A percentile compares a stretch with the other conserved stretches of the same genome.
These are phyloP conservation scores for Halisarca cf. caerulea DNA, from an alignment of 37 sponge, comb jelly and placozoan species.

Conservation along the genomic window DNA sequence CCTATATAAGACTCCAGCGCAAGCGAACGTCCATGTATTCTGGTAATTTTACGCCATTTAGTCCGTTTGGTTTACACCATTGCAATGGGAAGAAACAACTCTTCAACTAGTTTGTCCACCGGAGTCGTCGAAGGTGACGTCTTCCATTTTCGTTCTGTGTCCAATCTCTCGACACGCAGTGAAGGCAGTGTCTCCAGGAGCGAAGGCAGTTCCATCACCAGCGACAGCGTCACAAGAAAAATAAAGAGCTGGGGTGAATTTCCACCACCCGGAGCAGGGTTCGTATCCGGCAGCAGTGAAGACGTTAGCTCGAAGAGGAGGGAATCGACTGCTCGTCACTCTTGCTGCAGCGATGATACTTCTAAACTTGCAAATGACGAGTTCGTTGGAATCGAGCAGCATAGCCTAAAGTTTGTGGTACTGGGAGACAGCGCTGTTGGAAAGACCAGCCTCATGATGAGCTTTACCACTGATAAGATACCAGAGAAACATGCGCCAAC, in stretches of 20 bases:
- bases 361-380: neutral
- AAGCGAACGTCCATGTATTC: neutral
- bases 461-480: slow-evolving; percentile 64
- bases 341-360: slow-evolving; percentile 1
- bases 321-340: neutral
- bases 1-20: neutral
- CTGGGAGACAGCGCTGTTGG: slow-evolving; percentile 84
- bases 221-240: neutral
- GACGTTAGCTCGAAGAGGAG: slow-evolving; percentile 11
- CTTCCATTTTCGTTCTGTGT: neutral
- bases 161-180: slow-evolving; percentile 3
- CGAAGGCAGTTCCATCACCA: neutral
- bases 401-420: slow-evolving; percentile 55
- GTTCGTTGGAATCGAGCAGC: neutral
- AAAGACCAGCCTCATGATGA: slow-evolving; percentile 74
- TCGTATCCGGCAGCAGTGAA: slow-evolving; percentile 9
- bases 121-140: neutral
- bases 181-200: neutral
- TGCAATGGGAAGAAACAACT: slow-evolving; percentile 15
- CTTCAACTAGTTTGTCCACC: neutral
- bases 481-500: slow-evolving; percentile 71
- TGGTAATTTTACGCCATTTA: no score
- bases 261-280: neutral
- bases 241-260: neutral
- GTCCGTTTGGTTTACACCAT: no score